Percentiles rank a stretch among this genome's conserved stretches.
phyloP scores from a whole-genome alignment of 2,888 invertebrate genomes.

The Rhingia rostrata region DNA sequence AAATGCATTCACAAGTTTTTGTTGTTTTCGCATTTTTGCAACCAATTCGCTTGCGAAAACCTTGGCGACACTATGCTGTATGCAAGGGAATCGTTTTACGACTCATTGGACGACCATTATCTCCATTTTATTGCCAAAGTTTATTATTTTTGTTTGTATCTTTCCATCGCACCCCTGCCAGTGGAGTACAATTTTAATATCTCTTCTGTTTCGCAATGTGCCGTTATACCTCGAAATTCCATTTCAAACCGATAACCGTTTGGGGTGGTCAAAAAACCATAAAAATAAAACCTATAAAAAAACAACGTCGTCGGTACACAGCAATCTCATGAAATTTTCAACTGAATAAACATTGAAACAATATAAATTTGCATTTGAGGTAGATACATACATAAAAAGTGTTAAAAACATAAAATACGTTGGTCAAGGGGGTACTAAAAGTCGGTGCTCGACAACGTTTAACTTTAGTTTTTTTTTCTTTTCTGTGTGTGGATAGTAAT shows the following conservation, averaged over 20 bases:
- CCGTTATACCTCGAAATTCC: constrained; percentile 65
- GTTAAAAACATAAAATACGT: constrained; percentile 28
- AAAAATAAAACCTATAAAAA: constrained; percentile 40
- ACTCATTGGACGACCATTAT: constrained; percentile 74
- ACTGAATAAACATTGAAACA: constrained; percentile 81
- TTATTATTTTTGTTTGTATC: constrained; percentile 66
- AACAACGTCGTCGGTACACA: constrained; percentile 24
- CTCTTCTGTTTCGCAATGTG: constrained; percentile 34
- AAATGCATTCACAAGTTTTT: constrained; percentile 46
- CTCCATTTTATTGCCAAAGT: constrained; percentile 73
- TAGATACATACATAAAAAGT: constrained; percentile 45
- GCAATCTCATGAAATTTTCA: constrained; percentile 72
- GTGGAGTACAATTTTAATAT: constrained; percentile 65
- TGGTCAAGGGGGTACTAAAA: background rate
- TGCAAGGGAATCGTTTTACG: constrained; percentile 69
- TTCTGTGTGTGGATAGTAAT: constrained; percentile 57
- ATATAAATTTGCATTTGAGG: constrained; percentile 80
- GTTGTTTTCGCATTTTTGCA: constrained; percentile 9
- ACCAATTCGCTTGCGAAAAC: constrained; percentile 46
- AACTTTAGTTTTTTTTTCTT: constrained; percentile 51
- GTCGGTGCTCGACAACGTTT: constrained; percentile 52
- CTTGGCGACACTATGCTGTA: constrained; percentile 71
- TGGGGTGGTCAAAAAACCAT: constrained; percentile 53
- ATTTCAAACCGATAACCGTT: constrained; percentile 70
- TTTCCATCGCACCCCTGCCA: constrained; percentile 60